A percentile compares a stretch with the other conserved stretches of the same genome.
Evolutionary conservation across 2,113 vertebrate species (phyloP).

Genomic region (Columba janthina): DNA sequence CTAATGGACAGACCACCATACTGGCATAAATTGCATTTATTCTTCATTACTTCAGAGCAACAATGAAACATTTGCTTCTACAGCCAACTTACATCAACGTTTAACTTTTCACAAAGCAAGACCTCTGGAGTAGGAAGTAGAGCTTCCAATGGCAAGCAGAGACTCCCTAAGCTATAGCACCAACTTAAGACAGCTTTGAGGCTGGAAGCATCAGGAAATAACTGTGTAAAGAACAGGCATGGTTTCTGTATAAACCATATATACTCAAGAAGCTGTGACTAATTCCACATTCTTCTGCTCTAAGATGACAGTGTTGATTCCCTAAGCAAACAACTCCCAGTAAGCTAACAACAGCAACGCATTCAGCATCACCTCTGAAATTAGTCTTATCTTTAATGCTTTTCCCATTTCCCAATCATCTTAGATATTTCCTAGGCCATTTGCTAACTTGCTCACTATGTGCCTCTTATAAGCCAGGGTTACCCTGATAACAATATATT

Average conservation of each 20-base stretch:
- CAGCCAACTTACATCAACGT: background rate
- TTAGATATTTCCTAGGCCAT: background rate
- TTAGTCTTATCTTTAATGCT: background rate
- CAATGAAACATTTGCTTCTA: background rate
- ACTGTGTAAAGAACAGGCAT: background rate
- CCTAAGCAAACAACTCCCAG: background rate
- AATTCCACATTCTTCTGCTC: background rate
- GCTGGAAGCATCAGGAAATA: background rate
- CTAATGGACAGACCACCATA: background rate
- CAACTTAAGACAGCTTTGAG: background rate
- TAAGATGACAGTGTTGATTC: background rate
- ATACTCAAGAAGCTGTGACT: background rate
- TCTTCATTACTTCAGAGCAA: background rate
- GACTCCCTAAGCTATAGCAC: background rate
- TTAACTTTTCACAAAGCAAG: background rate
- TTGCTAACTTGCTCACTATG: background rate
- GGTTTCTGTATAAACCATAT: background rate
- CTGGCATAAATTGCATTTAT: background rate
- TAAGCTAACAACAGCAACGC: background rate
- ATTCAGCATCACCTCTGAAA: background rate
- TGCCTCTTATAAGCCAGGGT: background rate
- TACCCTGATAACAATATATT: background rate
- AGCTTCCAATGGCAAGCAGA: background rate
- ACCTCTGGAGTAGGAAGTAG: background rate
- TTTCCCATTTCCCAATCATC: background rate